phyloP scores from a whole-genome alignment of 2,888 invertebrate genomes.

The Andricus quercusramuli region DNA sequence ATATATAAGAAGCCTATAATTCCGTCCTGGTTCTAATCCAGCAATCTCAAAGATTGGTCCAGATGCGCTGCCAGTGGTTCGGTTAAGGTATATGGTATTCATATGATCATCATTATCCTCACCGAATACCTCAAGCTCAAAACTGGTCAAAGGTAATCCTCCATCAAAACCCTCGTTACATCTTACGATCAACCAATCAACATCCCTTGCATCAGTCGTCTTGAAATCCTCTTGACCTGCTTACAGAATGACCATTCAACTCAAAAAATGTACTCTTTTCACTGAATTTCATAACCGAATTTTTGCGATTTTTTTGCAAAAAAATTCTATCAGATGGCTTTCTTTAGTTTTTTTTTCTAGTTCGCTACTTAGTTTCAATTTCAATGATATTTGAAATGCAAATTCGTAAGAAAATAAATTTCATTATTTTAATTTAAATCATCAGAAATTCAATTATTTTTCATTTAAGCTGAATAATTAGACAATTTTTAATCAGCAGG shows the following conservation, averaged over 20 bases:
- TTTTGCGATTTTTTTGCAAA: too few species aligned
- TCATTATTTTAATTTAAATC: too few species aligned
- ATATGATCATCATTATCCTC: slow-evolving; percentile 72
- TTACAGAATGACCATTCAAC: background rate
- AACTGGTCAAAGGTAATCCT: slow-evolving; percentile 89
- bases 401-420: too few species aligned
- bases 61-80: slow-evolving; percentile 64
- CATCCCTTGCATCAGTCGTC: slow-evolving; percentile 91
- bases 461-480: too few species aligned
- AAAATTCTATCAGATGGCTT: too few species aligned
- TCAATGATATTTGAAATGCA: too few species aligned
- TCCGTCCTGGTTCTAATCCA: slow-evolving; percentile 86
- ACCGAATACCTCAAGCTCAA: slow-evolving; percentile 80
- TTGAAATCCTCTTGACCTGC: slow-evolving; percentile 72
- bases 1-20: slow-evolving; percentile 89
- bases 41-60: slow-evolving; percentile 84
- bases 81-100: slow-evolving; percentile 70
- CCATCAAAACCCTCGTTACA: slow-evolving; percentile 94
- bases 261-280: background rate
- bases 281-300: too few species aligned
- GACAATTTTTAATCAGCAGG: too few species aligned
- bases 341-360: too few species aligned
- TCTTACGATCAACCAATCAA: slow-evolving; percentile 91
- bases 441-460: too few species aligned
- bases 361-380: too few species aligned